Evolutionary conservation across 1,140 invertebrate genomes (phyloP), one percentile per base, ranked within the genome.

Genomic region (Drosophila kanapiae): DNA sequence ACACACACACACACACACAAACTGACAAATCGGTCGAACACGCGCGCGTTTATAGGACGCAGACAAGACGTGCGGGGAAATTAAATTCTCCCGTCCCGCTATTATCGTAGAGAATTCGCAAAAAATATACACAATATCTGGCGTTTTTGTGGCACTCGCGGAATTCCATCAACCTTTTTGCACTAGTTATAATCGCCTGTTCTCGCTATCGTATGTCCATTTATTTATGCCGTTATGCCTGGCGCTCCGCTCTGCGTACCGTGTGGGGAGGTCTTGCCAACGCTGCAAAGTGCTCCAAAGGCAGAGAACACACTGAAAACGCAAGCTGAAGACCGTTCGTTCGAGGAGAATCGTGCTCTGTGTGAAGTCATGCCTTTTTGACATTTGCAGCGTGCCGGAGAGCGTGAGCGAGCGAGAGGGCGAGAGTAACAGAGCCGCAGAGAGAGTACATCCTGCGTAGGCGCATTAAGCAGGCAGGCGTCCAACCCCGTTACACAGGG

Each of bases 241-340:
- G 43, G 49, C 78, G 56, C 68, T 45, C 49, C 48, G 37, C 33
- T 16, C 40, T 60, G 45, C 53, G 71, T 48, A 77, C 64, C 59
- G 82, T 85, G 10, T 45, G 62, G 37, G 35, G 18, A 18, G 35
- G 33, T 53, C 18, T 67, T 45, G 23, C 68, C n/a, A 48, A 63
- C 61, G 53, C 78, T 81, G 59, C 67, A 27, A 68, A 75, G 78
- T 75, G 74, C 65, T 80, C 69, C 61, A 78, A 70, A 70, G 57
- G 54, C 75, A 68, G 63, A 81, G 75, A 85, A 86, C 82, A 67
- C 82, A 85, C 67, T 86, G 81, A 80, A 80, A 84, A 77, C 74
- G 49, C 31, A 82, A 72, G 74, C 51, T 62, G 56, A 59, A 68
- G 61, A 49, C 62, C 57, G n/a, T 42, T 18, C 58, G 43, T 8